Percentiles rank a stretch among this genome's conserved stretches.
phyloP scores from a whole-genome alignment of 2,888 invertebrate species.

The Coecobrya sp. region DNA sequence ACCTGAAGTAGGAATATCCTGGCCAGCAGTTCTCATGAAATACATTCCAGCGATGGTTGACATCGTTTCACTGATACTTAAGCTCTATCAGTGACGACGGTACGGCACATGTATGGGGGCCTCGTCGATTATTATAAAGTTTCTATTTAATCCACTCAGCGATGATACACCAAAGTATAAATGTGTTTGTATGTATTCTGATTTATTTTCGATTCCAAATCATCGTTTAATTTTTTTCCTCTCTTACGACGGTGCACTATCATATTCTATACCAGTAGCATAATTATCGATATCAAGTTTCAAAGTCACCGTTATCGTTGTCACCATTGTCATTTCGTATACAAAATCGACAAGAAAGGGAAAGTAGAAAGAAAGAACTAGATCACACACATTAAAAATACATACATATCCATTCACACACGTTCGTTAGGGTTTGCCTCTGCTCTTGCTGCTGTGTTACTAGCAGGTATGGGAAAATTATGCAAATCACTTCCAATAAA shows the following conservation, averaged over 20 bases:
- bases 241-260: constrained; percentile 16
- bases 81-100: constrained; percentile 17
- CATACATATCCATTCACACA: constrained; percentile 30
- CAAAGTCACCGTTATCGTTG: constrained; percentile 57
- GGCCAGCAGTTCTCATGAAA: constrained; percentile 85
- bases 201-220: constrained; percentile 35
- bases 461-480: constrained; percentile 79
- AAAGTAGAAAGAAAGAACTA: constrained; percentile 38
- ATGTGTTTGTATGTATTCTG: constrained; percentile 20
- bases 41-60: constrained; percentile 86
- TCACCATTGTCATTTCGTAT: constrained; percentile 73
- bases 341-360: constrained; percentile 55
- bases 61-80: constrained; percentile 77
- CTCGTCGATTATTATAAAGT: background rate
- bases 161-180: background rate
- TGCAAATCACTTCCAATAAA: constrained; percentile 77
- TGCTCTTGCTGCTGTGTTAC: background rate
- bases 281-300: constrained; percentile 47
- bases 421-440: constrained; percentile 42
- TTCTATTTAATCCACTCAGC: background rate
- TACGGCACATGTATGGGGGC: background rate
- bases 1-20: constrained; percentile 85
- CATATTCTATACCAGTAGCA: constrained; percentile 26
- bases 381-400: constrained; percentile 52
- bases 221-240: background rate